Evolutionary conservation across 1,140 invertebrate species (phyloP).

Genomic region (Globodera rostochiensis): DNA sequence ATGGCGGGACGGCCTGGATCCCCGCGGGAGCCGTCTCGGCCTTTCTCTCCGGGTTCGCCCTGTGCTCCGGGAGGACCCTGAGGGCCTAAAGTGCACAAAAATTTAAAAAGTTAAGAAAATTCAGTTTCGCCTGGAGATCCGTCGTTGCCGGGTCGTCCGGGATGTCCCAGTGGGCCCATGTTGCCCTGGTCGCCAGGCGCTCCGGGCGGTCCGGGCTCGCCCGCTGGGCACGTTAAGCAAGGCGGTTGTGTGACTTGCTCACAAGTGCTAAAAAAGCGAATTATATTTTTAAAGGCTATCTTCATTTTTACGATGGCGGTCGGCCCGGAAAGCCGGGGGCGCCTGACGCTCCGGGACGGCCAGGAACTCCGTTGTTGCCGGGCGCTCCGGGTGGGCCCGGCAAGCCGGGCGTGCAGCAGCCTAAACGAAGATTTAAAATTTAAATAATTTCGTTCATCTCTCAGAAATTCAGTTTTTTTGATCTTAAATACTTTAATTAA

Average conservation of each 20-base stretch:
- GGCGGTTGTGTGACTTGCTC: conserved; percentile 64
- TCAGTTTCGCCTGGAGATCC: conserved; percentile 49
- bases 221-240: conserved; percentile 62
- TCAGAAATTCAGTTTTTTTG: conserved; percentile 18
- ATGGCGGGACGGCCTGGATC: conserved; percentile 64
- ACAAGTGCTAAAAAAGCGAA: conserved; percentile 47
- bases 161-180: conserved; percentile 46
- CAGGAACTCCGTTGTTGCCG: conserved; percentile 60
- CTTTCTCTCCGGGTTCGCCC: conserved; percentile 55
- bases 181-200: conserved; percentile 56
- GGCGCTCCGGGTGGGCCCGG: conserved; percentile 60
- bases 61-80: conserved; percentile 56
- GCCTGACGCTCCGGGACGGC: conserved; percentile 58
- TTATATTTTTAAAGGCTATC: conserved; percentile 1
- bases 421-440: conserved; percentile 31
- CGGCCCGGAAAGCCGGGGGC: conserved; percentile 63
- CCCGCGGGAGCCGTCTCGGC: conserved; percentile 60
- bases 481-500: conserved; percentile 12
- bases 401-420: conserved; percentile 61
- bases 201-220: conserved; percentile 39
- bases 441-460: conserved; percentile 23
- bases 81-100: conserved; percentile 38
- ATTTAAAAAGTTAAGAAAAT: background rate
- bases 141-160: conserved; percentile 56
- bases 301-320: conserved; percentile 54